Evolutionary conservation across 2,797 vertebrate genomes (phyloP).

Genomic region (Labroides dimidiatus): DNA sequence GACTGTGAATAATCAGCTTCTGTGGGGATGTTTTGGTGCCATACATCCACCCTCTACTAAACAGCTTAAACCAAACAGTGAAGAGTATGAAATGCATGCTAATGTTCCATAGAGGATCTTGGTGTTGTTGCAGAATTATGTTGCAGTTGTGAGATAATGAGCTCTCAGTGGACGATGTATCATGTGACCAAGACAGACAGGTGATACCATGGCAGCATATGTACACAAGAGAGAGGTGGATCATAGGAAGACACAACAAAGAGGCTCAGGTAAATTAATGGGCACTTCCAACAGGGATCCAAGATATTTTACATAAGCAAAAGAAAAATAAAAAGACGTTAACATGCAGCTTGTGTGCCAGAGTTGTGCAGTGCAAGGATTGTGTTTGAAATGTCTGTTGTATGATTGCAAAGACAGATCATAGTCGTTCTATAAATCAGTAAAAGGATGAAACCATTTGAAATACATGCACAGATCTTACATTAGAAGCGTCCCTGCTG

Average conservation of each 20-base stretch:
- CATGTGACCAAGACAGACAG: slow-evolving; percentile 75
- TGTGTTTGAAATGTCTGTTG: slow-evolving; percentile 15
- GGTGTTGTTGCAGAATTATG: slow-evolving; percentile 53
- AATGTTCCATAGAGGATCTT: slow-evolving; percentile 43
- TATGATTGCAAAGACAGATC: slow-evolving; percentile 9
- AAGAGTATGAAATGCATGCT: slow-evolving; percentile 16
- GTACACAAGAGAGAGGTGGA: slow-evolving; percentile 60
- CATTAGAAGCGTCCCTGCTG: slow-evolving; percentile 35
- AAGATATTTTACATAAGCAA: slow-evolving; percentile 45
- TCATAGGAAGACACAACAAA: slow-evolving; percentile 65
- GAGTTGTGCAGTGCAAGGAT: background rate
- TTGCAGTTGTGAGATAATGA: slow-evolving; percentile 73
- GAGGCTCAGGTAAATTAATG: slow-evolving; percentile 65
- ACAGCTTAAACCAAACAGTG: slow-evolving; percentile 7
- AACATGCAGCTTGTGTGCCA: background rate
- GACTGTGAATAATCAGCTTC: slow-evolving; percentile 13
- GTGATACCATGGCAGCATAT: slow-evolving; percentile 73
- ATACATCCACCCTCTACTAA: slow-evolving; percentile 12
- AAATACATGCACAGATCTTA: slow-evolving; percentile 13
- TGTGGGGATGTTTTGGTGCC: background rate
- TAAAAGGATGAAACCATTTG: too few species aligned
- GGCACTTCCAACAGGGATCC: slow-evolving; percentile 27
- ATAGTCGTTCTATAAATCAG: slow-evolving; percentile 33
- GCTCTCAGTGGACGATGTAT: slow-evolving; percentile 70
- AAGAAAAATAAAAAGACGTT: slow-evolving; percentile 43